A percentile compares a stretch with the other conserved stretches of the same genome.
These are phyloP conservation scores for Euproctis similis DNA, from an alignment of 2,888 invertebrate genomes.

Conservation along the genomic window DNA sequence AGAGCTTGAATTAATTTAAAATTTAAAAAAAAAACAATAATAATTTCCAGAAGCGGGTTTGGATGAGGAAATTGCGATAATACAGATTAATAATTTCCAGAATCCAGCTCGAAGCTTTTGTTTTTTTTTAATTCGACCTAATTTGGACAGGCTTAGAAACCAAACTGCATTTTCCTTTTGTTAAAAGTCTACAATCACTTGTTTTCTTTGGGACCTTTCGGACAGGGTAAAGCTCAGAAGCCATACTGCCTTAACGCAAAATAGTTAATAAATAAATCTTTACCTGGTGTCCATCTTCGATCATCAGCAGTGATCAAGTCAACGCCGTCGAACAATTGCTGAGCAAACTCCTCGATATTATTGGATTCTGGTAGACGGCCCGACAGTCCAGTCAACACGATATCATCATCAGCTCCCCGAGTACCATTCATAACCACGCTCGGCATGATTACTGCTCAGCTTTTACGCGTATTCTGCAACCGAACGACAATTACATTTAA, in stretches of 20 bases:
- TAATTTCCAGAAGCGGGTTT: too few relatives aligned
- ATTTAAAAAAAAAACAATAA: too few relatives aligned
- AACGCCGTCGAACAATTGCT: constrained; percentile 91
- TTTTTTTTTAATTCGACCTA: too few relatives aligned
- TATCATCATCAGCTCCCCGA: constrained; percentile 73
- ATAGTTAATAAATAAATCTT: too few relatives aligned
- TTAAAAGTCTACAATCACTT: too few relatives aligned
- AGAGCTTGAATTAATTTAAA: too few relatives aligned
- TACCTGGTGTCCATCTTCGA: constrained; percentile 88
- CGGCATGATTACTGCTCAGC: constrained; percentile 41
- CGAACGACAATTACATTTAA: constrained; percentile 10
- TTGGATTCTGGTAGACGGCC: constrained; percentile 94
- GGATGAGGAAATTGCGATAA: too few relatives aligned
- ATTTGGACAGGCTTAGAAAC: constrained; percentile 6
- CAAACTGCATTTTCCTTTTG: neutral
- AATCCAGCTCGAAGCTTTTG: too few relatives aligned
- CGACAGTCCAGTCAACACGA: constrained; percentile 89
- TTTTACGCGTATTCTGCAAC: constrained; percentile 33
- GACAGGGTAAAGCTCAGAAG: too few relatives aligned
- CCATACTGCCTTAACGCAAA: too few relatives aligned
- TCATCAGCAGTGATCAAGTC: constrained; percentile 96
- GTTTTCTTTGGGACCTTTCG: too few relatives aligned
- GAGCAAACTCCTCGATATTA: constrained; percentile 93
- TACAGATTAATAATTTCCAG: too few relatives aligned
- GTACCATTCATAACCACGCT: constrained; percentile 52